These are phyloP conservation scores for Chymomyza procnemis DNA, from an alignment of 2,888 invertebrate genomes.

Conservation along the genomic window DNA sequence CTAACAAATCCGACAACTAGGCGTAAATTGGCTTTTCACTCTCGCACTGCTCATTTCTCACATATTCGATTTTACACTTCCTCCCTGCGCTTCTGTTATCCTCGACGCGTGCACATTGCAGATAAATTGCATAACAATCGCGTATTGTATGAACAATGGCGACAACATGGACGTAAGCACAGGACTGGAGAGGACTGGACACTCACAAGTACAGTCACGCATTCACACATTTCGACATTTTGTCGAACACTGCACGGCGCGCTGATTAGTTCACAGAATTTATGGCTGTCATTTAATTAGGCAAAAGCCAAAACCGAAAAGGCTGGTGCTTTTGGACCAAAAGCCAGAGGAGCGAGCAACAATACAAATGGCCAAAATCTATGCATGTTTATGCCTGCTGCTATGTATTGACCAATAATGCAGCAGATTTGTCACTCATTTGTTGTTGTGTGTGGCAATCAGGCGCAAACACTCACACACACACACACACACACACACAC, in stretches of 20 bases:
- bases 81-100: not conserved
- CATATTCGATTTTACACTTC: not conserved
- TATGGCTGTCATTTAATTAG: slow-evolving; percentile 71
- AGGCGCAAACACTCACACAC: slow-evolving; percentile 4
- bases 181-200: not conserved
- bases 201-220: slow-evolving; percentile 1
- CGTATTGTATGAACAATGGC: slow-evolving; percentile 22
- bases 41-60: not conserved
- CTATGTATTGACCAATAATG: slow-evolving; percentile 44
- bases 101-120: slow-evolving; percentile 1
- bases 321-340: slow-evolving; percentile 20
- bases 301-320: slow-evolving; percentile 31
- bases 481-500: slow-evolving; percentile 14
- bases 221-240: not conserved
- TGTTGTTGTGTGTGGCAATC: slow-evolving; percentile 32
- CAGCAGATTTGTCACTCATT: slow-evolving; percentile 65
- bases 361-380: slow-evolving; percentile 37
- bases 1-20: slow-evolving; percentile 20
- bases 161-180: slow-evolving; percentile 10
- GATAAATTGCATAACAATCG: slow-evolving; percentile 23
- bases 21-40: slow-evolving; percentile 28
- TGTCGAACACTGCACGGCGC: slow-evolving; percentile 5
- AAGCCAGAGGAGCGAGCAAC: slow-evolving; percentile 1
- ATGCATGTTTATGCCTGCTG: slow-evolving; percentile 19
- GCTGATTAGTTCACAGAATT: slow-evolving; percentile 54